These are phyloP conservation scores for Mus musculus DNA, from an alignment of 2,113 vertebrate genomes.

Conservation along the genomic window GRCm39 chr12:51701001-51701500, in stretches of 20 bases:
- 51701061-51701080: no score
- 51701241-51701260: background rate
- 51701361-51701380: background rate
- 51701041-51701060: no score
- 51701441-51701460: background rate
- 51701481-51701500: background rate
- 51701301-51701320: background rate
- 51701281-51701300: background rate
- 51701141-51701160: background rate
- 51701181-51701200: background rate
- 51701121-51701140: background rate
- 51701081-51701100: no score
- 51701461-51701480: background rate
- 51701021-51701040: no score
- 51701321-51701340: slow-evolving; percentile 15
- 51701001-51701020: no score
- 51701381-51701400: no score
- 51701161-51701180: background rate
- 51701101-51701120: slow-evolving; percentile 43
- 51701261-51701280: no score
- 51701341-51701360: slow-evolving; percentile 25
- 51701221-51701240: background rate
- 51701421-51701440: background rate
- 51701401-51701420: background rate
- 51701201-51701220: background rate